Evolutionary conservation across 2,113 vertebrate genomes (phyloP).

Genomic region (Sinocyclocheilus anophthalmus): DNA sequence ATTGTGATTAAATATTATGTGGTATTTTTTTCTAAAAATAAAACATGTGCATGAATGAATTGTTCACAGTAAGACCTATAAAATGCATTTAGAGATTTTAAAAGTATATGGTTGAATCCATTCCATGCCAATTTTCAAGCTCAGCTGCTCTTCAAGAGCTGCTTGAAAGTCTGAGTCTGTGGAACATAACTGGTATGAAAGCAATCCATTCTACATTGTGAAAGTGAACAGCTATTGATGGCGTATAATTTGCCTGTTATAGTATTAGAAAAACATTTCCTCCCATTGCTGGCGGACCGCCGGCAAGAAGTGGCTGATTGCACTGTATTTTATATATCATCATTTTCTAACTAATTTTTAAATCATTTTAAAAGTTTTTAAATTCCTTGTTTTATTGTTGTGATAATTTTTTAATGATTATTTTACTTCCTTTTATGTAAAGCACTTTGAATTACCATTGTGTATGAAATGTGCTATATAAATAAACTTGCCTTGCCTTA

Average conservation of each 20-base stretch:
- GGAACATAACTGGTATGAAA: not conserved
- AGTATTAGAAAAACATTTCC: conserved; percentile 3
- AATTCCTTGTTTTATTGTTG: no score
- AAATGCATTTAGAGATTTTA: no score
- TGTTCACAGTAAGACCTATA: not conserved
- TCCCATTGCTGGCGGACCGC: not conserved
- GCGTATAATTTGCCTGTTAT: not conserved
- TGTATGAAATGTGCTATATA: no score
- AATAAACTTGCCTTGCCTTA: not conserved
- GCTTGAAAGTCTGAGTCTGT: not conserved
- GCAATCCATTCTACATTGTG: not conserved
- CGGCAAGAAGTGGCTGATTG: not conserved
- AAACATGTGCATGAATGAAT: not conserved
- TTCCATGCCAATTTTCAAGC: not conserved
- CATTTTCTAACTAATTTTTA: no score
- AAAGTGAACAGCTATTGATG: not conserved
- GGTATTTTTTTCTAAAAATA: not conserved
- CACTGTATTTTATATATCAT: no score
- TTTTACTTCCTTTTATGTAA: no score
- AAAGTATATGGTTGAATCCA: not conserved
- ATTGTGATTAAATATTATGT: not conserved
- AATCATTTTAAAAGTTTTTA: no score
- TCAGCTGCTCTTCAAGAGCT: not conserved
- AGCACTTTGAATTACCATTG: no score
- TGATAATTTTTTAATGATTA: no score